Conservation (phyloP, 2,888 invertebrate genomes). For the Charanyca ferruginea region DNA sequence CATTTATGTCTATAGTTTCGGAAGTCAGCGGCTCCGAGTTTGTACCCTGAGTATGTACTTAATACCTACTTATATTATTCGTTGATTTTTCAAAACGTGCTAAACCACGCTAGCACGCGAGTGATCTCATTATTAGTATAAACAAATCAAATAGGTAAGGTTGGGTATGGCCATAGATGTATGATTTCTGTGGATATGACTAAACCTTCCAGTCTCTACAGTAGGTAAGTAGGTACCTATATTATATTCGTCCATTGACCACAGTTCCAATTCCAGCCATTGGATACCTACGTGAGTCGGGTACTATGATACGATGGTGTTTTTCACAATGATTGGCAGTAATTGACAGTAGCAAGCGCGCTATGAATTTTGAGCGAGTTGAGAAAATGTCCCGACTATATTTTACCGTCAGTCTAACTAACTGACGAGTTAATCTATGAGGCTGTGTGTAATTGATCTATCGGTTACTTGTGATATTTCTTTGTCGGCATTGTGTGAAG, state of each 20-base stretch:
- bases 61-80: no score
- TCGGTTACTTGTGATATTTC: constrained; percentile 11
- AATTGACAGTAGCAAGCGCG: constrained; percentile 60
- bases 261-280: constrained; percentile 39
- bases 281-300: constrained; percentile 59
- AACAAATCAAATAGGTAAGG: no score
- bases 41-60: no score
- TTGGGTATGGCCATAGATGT: no score
- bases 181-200: no score
- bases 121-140: no score
- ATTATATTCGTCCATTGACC: constrained; percentile 29
- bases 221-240: no score
- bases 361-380: constrained; percentile 55
- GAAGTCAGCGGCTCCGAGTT: no score
- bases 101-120: no score
- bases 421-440: constrained; percentile 54
- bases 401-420: constrained; percentile 51
- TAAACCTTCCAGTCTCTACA: no score
- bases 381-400: constrained; percentile 43
- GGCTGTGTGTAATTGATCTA: constrained; percentile 40
- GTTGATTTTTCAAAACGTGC: no score
- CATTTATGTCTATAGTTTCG: no score
- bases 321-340: constrained; percentile 66
- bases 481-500: constrained; percentile 11
- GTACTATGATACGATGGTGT: constrained; percentile 43